These are phyloP conservation scores for Drosophila busckii DNA, from an alignment of 1,140 invertebrate species.

Conservation along the genomic window DNA sequence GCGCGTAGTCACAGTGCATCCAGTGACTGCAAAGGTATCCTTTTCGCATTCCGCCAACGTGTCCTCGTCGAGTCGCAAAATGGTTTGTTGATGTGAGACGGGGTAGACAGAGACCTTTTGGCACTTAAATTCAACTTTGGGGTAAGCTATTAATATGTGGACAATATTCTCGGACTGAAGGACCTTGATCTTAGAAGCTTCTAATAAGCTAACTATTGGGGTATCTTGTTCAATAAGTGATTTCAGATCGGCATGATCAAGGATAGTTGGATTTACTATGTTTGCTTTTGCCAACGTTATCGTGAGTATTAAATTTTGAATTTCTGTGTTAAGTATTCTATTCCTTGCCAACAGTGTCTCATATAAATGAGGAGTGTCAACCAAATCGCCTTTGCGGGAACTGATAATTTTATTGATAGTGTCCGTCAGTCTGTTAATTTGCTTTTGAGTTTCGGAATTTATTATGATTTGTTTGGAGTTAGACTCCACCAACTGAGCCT, in stretches of 20 bases:
- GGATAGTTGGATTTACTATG: conserved; percentile 20
- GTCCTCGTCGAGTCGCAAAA: conserved; percentile 16
- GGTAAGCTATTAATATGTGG: no score
- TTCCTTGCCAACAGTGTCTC: conserved; percentile 13
- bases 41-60: conserved; percentile 24
- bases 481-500: neutral
- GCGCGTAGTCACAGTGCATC: conserved; percentile 4
- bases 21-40: conserved; percentile 16
- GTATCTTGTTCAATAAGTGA: no score
- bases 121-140: no score
- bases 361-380: conserved; percentile 22
- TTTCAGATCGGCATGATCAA: conserved; percentile 20
- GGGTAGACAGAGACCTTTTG: conserved; percentile 24
- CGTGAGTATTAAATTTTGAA: conserved; percentile 23
- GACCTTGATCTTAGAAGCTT: no score
- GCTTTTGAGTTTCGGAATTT: conserved; percentile 1
- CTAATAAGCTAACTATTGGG: no score
- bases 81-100: conserved; percentile 15
- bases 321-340: conserved; percentile 20
- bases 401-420: conserved; percentile 5
- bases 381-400: conserved; percentile 2
- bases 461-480: conserved; percentile 3
- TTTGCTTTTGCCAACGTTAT: conserved; percentile 16
- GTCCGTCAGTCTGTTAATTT: conserved; percentile 4
- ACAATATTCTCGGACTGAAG: no score